Percentiles rank a stretch among this genome's conserved stretches.
Evolutionary conservation across 2,888 invertebrate genomes (phyloP).

Genomic region (Leptinotarsa haldemani): DNA sequence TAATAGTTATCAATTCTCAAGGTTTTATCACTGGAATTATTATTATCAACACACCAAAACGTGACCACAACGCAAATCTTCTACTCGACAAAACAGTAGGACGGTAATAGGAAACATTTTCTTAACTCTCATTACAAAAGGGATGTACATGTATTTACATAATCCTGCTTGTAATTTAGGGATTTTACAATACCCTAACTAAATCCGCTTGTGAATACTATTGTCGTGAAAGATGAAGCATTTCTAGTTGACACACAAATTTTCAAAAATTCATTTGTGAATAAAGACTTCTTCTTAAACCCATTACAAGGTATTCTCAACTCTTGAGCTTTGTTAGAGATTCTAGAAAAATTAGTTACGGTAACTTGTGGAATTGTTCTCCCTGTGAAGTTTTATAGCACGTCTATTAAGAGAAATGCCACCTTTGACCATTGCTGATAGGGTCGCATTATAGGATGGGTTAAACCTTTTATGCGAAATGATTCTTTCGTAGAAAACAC

Average conservation of each 20-base stretch:
- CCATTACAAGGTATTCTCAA: slow-evolving; percentile 40
- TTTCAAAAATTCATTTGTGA: slow-evolving; percentile 36
- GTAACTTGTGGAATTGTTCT: slow-evolving; percentile 23
- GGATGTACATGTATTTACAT: slow-evolving; percentile 44
- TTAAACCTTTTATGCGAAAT: slow-evolving; percentile 15
- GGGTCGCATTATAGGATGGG: background rate
- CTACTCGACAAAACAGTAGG: background rate
- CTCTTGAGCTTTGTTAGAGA: slow-evolving; percentile 29
- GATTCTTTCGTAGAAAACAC: background rate
- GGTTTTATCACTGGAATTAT: no score
- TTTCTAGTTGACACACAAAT: slow-evolving; percentile 33
- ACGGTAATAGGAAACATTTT: background rate
- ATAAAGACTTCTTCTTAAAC: slow-evolving; percentile 36
- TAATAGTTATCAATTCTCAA: no score
- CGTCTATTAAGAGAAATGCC: slow-evolving; percentile 21
- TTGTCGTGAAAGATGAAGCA: slow-evolving; percentile 17
- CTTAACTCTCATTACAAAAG: slow-evolving; percentile 9
- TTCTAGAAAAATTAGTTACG: slow-evolving; percentile 31
- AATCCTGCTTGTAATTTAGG: slow-evolving; percentile 44
- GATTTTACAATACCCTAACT: slow-evolving; percentile 34
- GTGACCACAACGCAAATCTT: background rate
- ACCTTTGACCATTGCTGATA: background rate
- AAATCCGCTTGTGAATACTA: slow-evolving; percentile 19
- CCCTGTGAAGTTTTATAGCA: slow-evolving; percentile 35
- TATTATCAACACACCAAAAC: background rate